Evolutionary conservation across 2,113 vertebrate genomes (phyloP), one percentile per base, ranked within the genome.

Genomic region (Pagrus major): DNA sequence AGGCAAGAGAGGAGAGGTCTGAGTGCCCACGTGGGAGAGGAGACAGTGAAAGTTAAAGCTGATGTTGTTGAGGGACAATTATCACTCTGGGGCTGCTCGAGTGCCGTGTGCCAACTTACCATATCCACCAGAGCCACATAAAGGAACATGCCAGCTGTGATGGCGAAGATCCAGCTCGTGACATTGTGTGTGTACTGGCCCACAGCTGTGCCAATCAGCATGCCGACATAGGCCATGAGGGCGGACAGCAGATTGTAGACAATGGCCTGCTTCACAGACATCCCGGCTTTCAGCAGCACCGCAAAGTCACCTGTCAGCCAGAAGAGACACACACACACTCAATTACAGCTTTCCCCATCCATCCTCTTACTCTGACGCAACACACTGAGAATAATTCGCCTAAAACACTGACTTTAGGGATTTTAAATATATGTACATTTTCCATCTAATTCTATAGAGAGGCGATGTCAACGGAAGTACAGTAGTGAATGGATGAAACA

Each of bases 81-180:
- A 33, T 56, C 65, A 35, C 60, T 42, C 6, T 14, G 60, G 67
- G 60, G 55, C 63, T 58, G 77, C 42, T 66, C 9, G 15, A 56
- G 37, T 5, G 44, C 14, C 2, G 44, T 0, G 29, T 6, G 56
- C 60, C 29, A 9, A 76, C 97, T 95, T 90, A 99, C 98, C 98
- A 99, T 99, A 85, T 99, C 98, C 72, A 99, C 98, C 92, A 99
- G 81, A 4, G 98, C 98, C 78, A 99, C 98, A 0, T 99, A 99
- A 33, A 99, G 98, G 92, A 99, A 99, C 98, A 99, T 99, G 93
- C 98, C 98, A 5, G 98, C 98, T 0, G 98, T 99, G 93, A 99
- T 3, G 0, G 98, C 98, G 25, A 99, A 99, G 93, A 99, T 99
- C 98, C 98, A 99, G 80, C 95, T 95, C 46, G 98, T 99, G 93